Base-by-base conservation (phyloP, 2,797 vertebrate genomes). In the Amblyopsis hoosieri region DNA sequence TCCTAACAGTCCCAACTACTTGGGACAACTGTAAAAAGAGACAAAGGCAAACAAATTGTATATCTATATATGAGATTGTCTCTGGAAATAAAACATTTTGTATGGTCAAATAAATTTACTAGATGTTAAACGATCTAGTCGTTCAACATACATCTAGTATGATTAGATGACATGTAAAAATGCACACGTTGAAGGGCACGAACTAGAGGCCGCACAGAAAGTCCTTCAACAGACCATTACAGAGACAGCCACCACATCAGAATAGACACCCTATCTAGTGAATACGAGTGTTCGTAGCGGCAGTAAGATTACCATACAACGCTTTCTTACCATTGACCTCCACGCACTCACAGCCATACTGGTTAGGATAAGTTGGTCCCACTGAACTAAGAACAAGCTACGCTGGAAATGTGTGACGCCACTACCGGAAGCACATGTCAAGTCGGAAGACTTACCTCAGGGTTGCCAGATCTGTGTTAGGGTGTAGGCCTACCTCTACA, bases 11-110 rank as follows among this genome's bases (percentile, higher is more conserved):
- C 68, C 89, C 91, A 74, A 96, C 83, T 64, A 95, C 87, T 71
- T 93, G 94, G 72, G 91, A 93, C 80, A 98, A 88, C 97, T 98
- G 78, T 1, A 86, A 10, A 69, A 78, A 50, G 85, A 61, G 37
- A 65, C 3, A 37, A 67, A 60, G 64, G 71, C 76, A 58, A 70
- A 11, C n/a, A 42, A 33, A 23, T 23, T 23, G 2, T 23, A 3
- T 9, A 56, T 31, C 8, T 8, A 23, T 52, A 45, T 58, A 14
- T 49, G 17, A 3, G 11, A 57, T 5, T 0, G 2, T 37, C 19
- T 6, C 37, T 37, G 37, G 6, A 37, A 9, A 15, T 46, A 3
- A 8, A 48, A 13, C 37, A 45, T 17, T 6, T 37, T 6, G 37
- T 9, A 23, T 23, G 23, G 23, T 3, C 3, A 23, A 37, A 37